Percentiles rank a stretch among this genome's conserved stretches.
phyloP scores from a whole-genome alignment of 1,140 invertebrate genomes.

The Papilio polyxenes region DNA sequence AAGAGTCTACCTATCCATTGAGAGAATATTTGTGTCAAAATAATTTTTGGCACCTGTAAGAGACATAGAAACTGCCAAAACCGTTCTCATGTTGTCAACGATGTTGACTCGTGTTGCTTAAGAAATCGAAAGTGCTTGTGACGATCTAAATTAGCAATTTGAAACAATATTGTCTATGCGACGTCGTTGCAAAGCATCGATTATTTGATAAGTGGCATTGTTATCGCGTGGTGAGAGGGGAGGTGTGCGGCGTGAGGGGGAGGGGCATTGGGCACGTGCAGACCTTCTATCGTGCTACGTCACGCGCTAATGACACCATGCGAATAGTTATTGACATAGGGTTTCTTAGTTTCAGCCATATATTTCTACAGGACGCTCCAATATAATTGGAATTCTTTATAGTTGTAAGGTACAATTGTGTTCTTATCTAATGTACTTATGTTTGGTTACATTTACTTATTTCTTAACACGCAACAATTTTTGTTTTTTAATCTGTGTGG shows the following conservation, averaged over 20 bases:
- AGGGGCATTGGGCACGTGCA: slow-evolving; percentile 47
- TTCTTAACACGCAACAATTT: no score
- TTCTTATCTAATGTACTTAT: no score
- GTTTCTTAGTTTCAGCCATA: neutral
- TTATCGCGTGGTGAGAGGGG: slow-evolving; percentile 48
- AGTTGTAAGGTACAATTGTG: no score
- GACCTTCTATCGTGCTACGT: slow-evolving; percentile 16
- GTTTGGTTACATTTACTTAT: no score
- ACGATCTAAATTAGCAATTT: neutral
- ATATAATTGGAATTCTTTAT: no score
- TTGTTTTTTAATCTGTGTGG: no score
- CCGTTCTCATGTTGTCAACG: neutral
- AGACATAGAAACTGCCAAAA: neutral
- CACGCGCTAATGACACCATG: slow-evolving; percentile 30
- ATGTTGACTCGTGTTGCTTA: neutral
- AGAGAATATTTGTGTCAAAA: no score
- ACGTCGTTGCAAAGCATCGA: slow-evolving; percentile 60
- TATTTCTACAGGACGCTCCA: no score
- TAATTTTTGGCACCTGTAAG: neutral
- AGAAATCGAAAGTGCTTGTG: neutral
- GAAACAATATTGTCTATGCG: slow-evolving; percentile 20
- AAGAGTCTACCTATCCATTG: no score
- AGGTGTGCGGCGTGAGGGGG: neutral
- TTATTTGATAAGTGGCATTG: slow-evolving; percentile 71
- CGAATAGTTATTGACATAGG: neutral